These are phyloP conservation scores for Hyles lineata DNA, from an alignment of 2,888 invertebrate genomes.

Conservation along the genomic window DNA sequence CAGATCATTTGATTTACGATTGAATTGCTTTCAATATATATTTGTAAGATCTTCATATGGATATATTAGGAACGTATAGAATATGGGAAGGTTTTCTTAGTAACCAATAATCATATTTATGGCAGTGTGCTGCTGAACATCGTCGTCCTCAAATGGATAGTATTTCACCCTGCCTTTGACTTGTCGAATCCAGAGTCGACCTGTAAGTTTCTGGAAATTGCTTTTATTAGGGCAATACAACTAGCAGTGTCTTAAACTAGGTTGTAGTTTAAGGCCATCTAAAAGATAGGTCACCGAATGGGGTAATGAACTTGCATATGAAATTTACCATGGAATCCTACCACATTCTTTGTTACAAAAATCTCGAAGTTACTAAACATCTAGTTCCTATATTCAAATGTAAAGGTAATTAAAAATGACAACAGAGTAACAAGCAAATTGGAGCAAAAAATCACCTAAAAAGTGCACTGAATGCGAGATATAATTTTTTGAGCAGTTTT, in stretches of 20 bases:
- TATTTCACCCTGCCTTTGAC: too few species aligned
- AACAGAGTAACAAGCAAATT: background rate
- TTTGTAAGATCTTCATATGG: background rate
- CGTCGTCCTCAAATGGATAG: too few species aligned
- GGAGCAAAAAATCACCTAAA: background rate
- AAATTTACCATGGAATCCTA: too few species aligned
- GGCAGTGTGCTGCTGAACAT: too few species aligned
- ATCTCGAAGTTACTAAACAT: too few species aligned
- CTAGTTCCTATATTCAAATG: too few species aligned
- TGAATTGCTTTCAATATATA: background rate
- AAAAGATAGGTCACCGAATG: background rate
- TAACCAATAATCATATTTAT: too few species aligned
- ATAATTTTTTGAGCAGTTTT: background rate
- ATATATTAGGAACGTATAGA: background rate
- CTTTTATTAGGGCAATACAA: background rate
- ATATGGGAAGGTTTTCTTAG: too few species aligned
- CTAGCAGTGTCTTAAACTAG: too few species aligned
- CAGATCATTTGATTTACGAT: slow-evolving; percentile 14
- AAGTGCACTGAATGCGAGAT: background rate
- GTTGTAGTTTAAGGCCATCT: background rate
- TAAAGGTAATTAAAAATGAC: background rate
- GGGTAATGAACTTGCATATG: too few species aligned
- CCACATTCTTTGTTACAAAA: too few species aligned
- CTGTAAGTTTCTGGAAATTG: background rate
- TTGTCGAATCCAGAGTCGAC: too few species aligned